Percentiles rank a stretch among this genome's conserved stretches.
Conservation (phyloP, 2,113 vertebrate genomes). For the Boleophthalmus pectinirostris region DNA sequence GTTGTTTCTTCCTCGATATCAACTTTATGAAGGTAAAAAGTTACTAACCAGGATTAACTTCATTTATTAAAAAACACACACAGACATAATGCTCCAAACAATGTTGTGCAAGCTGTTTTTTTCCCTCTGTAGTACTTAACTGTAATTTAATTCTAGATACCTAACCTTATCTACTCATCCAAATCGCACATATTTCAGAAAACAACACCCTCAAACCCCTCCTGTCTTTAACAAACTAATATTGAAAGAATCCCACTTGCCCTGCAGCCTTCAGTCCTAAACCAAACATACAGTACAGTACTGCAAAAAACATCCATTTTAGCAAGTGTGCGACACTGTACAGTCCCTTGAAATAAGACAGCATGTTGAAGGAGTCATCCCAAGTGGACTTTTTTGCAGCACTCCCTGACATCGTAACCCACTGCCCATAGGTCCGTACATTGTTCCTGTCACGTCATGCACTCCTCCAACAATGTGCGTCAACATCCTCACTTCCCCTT, state of each 20-base stretch:
- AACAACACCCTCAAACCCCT: neutral
- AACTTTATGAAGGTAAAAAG: constrained; percentile 48
- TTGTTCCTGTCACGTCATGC: constrained; percentile 27
- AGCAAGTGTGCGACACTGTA: neutral
- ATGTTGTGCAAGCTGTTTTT: constrained; percentile 1
- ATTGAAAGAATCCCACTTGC: constrained; percentile 29
- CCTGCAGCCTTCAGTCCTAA: constrained; percentile 12
- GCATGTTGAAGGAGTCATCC: constrained; percentile 20
- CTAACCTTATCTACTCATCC: constrained; percentile 26
- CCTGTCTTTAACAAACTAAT: constrained; percentile 18
- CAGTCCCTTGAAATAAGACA: neutral
- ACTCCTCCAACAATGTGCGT: constrained; percentile 53
- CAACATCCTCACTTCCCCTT: constrained; percentile 43
- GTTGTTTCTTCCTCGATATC: constrained; percentile 39
- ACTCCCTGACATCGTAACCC: constrained; percentile 38
- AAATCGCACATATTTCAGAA: constrained; percentile 31
- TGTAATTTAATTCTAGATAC: constrained; percentile 40
- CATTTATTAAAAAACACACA: neutral
- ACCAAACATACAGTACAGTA: constrained; percentile 23
- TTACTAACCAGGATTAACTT: constrained; percentile 7
- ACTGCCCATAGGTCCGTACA: constrained; percentile 46
- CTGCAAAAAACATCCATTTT: constrained; percentile 65
- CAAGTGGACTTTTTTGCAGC: constrained; percentile 67
- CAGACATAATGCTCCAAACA: neutral
- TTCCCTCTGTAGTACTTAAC: constrained; percentile 26